Evolutionary conservation across 2,888 invertebrate species (phyloP), one percentile per base, ranked within the genome.

Genomic region (Acanthopleura granulata): DNA sequence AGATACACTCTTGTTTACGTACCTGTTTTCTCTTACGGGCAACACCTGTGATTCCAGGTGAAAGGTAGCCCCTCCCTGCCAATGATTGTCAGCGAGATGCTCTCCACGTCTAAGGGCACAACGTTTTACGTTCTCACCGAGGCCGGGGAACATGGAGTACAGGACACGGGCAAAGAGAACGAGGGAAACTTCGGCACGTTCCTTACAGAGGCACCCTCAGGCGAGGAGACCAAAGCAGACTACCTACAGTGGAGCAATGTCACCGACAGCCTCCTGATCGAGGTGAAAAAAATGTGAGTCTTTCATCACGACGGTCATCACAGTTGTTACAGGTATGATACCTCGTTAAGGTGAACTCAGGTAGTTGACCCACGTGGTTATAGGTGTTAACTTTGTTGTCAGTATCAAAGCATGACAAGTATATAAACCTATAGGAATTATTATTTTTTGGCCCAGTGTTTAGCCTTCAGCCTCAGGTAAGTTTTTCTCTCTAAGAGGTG

Each of bases 111-210:
- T 18, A 87, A 84, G 72, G 90, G 90, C 15, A 89, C 88, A 11
- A 83, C 84, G 22, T 90, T 89, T 79, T 88, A 87, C 76, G 86
- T 89, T 11, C 81, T 89, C 74, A 85, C 85, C 14, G 86, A 84
- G n/a, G 87, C 87, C 0, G 85, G 85, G n/a, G 85, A 85, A 51
- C 80, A 81, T 78, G 83, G 82, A 11, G 78, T 79, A n/a, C 81
- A 81, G 1, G 82, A 80, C 22, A 74, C 76, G 0, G 25, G 51
- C 27, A 61, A 72, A 30, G 74, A 78, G 50, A 69, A 69, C 9
- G 75, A 75, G 0, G 66, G 72, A 69, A 51, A 57, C 29, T 74
- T 40, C 22, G 70, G 1, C 30, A 62, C 61, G 74, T 78, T n/a
- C 62, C 71, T 16, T 72, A 78, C n/a, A 74, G 74, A n/a, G 57